Evolutionary conservation across 2,797 vertebrate species (phyloP), one percentile per base, ranked within the genome.

Genomic region (Miichthys miiuy): DNA sequence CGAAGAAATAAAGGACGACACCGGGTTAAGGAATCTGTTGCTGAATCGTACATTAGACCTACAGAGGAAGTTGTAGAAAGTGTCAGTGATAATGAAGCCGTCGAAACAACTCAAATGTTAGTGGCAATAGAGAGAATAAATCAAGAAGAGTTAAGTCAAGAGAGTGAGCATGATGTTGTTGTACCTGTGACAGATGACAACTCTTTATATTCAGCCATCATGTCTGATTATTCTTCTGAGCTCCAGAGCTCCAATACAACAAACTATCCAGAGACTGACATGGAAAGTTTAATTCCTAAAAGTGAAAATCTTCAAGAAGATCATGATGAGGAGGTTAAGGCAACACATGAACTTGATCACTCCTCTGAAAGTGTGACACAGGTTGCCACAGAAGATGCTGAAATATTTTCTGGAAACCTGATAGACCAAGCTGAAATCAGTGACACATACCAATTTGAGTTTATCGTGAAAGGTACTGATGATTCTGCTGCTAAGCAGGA

Each of bases 1-100:
- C 86, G 84, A 5, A 89, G 72, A 30, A 66, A 41, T n/a, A 62
- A 72, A 78, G 81, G 62, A 46, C 62, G 46, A 38, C 66, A 44
- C 30, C 50, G 52, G 18, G 54, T 3, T n/a, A 60, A 68, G 38
- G 72, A 60, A 41, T 67, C 38, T 12, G 64, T 23, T 42, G 75
- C 20, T 47, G 79, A 79, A 71, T 6, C 14, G 72, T 8, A 62
- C 18, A 27, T 76, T 3, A 56, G 63, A n/a, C 55, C 9, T 11
- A 25, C 2, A 20, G 25, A 81, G 25, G 61, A 57, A 54, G 52
- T 34, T 42, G 50, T 12, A 27, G 57, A 14, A 57, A 30, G 63
- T 44, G 23, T 13, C 12, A 47, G 5, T 2, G 27, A 25, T 23
- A 47, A 42, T 50, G 34, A 78, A 55, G 16, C 20, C 17, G 5